Conservation (phyloP, 2,113 vertebrate species). For the Sylvietta virens region DNA sequence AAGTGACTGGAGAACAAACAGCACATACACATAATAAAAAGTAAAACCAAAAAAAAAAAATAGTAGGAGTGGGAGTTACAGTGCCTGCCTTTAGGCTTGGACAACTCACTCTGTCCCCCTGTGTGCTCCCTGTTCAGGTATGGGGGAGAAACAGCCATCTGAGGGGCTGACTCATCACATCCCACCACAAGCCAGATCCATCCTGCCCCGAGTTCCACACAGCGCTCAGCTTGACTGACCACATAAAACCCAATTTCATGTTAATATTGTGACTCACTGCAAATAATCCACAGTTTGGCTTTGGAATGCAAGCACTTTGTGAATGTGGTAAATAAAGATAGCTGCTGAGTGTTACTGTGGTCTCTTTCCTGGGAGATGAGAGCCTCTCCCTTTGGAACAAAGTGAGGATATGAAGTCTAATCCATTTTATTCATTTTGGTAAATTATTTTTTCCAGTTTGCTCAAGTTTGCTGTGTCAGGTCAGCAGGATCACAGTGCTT, state of each 20-base stretch:
- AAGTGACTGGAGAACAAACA: neutral
- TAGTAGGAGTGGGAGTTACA: neutral
- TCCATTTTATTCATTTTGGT: neutral
- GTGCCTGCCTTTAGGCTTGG: neutral
- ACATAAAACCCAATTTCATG: neutral
- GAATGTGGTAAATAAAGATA: neutral
- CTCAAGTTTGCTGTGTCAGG: neutral
- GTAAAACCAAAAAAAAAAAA: neutral
- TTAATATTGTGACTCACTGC: neutral
- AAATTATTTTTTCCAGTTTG: neutral
- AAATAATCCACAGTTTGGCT: neutral
- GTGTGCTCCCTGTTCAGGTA: fast-evolving
- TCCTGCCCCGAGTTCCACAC: fast-evolving
- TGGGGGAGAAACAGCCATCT: neutral
- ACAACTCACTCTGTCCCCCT: neutral
- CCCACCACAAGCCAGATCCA: neutral
- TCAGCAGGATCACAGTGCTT: neutral
- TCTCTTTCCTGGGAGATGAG: neutral
- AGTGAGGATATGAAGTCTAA: neutral
- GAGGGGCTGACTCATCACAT: neutral
- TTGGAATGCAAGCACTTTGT: neutral
- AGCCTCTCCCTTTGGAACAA: neutral
- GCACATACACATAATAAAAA: neutral
- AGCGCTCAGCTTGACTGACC: fast-evolving
- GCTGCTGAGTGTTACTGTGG: neutral